These are phyloP conservation scores for Mustela lutreola DNA, from an alignment of 2,113 vertebrate genomes.

Conservation along the genomic window DNA sequence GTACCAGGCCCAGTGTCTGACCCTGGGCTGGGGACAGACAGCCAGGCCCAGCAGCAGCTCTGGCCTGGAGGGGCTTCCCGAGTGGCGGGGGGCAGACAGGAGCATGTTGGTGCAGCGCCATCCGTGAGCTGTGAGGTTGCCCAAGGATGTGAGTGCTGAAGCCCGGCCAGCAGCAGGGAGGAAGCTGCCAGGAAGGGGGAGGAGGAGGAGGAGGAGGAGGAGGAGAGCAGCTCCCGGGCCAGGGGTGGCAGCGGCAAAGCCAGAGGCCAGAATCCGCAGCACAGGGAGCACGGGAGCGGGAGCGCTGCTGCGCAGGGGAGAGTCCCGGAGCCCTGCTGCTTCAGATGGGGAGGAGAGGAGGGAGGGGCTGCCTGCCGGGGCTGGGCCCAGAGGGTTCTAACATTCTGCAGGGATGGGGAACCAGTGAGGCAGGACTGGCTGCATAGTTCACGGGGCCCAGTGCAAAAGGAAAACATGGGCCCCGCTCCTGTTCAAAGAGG, in stretches of 20 bases:
- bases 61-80: neutral
- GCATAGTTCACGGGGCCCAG: neutral
- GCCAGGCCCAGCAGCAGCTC: neutral
- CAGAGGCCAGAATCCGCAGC: neutral
- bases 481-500: neutral
- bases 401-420: neutral
- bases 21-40: too few relatives aligned
- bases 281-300: neutral
- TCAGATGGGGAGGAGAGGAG: neutral
- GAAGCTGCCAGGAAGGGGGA: neutral
- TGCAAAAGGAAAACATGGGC: neutral
- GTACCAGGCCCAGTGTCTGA: neutral
- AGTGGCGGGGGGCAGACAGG: rapidly evolving
- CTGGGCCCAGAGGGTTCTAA: neutral
- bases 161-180: neutral
- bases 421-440: neutral
- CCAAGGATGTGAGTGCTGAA: neutral
- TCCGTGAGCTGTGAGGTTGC: neutral
- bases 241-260: neutral
- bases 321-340: neutral
- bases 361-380: too few relatives aligned
- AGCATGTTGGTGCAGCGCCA: neutral
- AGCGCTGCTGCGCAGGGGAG: neutral
- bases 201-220: neutral
- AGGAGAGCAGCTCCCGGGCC: neutral